These are phyloP conservation scores for Ispidina lecontei DNA, from an alignment of 2,797 vertebrate genomes.

Conservation along the genomic window DNA sequence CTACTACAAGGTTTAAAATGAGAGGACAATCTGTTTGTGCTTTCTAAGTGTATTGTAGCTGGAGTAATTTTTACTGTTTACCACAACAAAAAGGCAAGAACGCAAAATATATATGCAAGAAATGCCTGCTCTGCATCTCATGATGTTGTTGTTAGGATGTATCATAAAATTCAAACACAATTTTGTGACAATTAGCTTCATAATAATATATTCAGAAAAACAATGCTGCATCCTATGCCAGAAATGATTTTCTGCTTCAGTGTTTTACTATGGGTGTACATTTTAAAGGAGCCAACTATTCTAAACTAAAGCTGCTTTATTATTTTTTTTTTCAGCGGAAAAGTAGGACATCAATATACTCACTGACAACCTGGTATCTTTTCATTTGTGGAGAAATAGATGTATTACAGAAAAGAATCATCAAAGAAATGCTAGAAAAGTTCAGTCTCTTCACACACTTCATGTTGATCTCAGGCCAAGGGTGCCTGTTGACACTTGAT, in stretches of 20 bases:
- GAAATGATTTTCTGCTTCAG: slow-evolving; percentile 50
- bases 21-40: neutral
- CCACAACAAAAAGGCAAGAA: neutral
- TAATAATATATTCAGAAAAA: slow-evolving; percentile 30
- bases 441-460: neutral
- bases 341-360: neutral
- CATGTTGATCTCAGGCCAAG: neutral
- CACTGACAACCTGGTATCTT: neutral
- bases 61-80: neutral
- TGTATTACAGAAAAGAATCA: neutral
- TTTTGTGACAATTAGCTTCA: slow-evolving; percentile 44
- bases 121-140: neutral
- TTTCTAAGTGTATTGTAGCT: neutral
- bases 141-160: neutral
- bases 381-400: neutral
- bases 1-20: neutral
- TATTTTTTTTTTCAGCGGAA: neutral
- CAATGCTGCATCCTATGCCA: neutral
- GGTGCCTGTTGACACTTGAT: too few relatives aligned
- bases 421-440: neutral
- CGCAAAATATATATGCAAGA: neutral
- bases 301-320: neutral
- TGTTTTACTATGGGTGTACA: neutral
- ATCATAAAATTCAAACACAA: slow-evolving; percentile 16
- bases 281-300: neutral